Evolutionary conservation across 2,113 vertebrate genomes (phyloP).

Genomic region (Siniperca knerii): DNA sequence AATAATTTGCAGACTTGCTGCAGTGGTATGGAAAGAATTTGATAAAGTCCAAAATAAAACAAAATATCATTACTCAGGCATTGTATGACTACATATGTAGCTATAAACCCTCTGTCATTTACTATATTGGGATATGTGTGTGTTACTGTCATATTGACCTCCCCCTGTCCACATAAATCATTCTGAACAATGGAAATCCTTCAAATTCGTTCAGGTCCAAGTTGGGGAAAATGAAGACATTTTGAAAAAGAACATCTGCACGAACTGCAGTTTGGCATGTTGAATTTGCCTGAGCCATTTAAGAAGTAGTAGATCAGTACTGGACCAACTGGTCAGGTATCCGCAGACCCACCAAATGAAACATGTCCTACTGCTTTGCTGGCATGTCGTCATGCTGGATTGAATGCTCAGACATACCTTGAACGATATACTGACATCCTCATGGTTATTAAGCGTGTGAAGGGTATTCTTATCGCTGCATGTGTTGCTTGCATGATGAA

Average conservation of each 20-base stretch:
- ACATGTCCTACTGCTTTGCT: background rate
- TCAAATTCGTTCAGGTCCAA: background rate
- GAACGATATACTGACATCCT: background rate
- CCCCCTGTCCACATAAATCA: background rate
- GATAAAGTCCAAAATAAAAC: too few relatives aligned
- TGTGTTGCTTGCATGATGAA: background rate
- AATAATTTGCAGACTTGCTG: too few relatives aligned
- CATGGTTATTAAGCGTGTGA: background rate
- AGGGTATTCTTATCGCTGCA: background rate
- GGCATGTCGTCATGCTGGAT: slow-evolving; percentile 23
- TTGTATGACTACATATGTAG: too few relatives aligned
- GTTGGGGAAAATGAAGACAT: background rate
- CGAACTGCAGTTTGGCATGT: background rate
- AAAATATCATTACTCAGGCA: too few relatives aligned
- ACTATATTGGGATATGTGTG: background rate
- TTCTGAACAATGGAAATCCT: background rate
- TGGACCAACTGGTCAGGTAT: background rate
- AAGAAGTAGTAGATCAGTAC: background rate
- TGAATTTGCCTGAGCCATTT: background rate
- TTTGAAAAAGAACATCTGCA: background rate
- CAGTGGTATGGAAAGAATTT: too few relatives aligned
- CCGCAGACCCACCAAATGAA: slow-evolving; percentile 10
- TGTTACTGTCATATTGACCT: background rate
- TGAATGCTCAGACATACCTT: background rate
- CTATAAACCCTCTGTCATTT: too few relatives aligned